These are phyloP conservation scores for Dromococcyx pavoninus DNA, from an alignment of 2,797 vertebrate genomes.

Conservation along the genomic window DNA sequence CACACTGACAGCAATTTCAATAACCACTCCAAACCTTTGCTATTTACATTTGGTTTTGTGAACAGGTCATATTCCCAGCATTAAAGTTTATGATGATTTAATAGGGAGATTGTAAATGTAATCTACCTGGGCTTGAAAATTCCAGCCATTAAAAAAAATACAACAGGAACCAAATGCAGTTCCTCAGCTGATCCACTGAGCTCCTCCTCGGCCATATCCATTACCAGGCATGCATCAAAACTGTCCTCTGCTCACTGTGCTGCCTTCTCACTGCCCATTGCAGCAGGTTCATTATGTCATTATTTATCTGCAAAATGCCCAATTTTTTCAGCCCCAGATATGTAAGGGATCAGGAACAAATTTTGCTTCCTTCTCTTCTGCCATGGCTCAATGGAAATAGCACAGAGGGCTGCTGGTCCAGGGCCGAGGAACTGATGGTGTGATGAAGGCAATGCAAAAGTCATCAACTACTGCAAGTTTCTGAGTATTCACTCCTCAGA, in stretches of 20 bases:
- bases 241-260: not conserved
- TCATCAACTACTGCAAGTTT: not conserved
- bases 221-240: not conserved
- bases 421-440: not conserved
- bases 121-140: not conserved
- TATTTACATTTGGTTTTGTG: conserved; percentile 56
- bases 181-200: not conserved
- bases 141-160: conserved; percentile 21
- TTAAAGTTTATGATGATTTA: conserved; percentile 58
- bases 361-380: not conserved
- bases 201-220: not conserved
- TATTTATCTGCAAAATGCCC: not conserved
- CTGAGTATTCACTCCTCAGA: not conserved
- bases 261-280: not conserved
- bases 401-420: not conserved
- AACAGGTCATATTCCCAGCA: conserved; percentile 38
- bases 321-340: not conserved
- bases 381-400: not conserved
- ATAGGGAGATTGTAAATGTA: conserved; percentile 46
- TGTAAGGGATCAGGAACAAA: not conserved
- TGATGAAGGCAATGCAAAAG: not conserved
- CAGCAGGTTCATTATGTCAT: not conserved
- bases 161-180: not conserved
- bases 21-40: conserved; percentile 45
- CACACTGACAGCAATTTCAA: conserved; percentile 54